These are phyloP conservation scores for Chiridota heheva DNA, from an alignment of 35 echinoderm and acorn worm species.

Conservation along the genomic window DNA sequence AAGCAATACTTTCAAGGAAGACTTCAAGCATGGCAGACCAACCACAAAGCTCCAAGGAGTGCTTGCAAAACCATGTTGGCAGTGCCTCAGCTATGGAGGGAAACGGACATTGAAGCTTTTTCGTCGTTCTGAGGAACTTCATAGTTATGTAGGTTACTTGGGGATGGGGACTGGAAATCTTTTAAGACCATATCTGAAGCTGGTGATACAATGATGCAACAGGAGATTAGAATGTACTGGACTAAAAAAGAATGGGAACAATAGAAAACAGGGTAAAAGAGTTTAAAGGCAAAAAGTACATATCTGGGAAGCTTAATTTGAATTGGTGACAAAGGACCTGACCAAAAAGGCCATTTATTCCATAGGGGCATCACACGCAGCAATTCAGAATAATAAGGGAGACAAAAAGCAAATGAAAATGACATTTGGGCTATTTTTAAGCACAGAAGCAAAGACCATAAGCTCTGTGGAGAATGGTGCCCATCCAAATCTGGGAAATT, in stretches of 20 bases:
- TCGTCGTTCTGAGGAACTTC: neutral
- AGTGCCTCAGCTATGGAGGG: constrained; percentile 1
- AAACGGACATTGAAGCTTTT: neutral
- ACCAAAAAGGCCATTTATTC: constrained; percentile 1
- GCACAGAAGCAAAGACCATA: constrained; percentile 10
- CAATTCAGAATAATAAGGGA: constrained; percentile 3
- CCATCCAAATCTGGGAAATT: neutral
- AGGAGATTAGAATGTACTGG: constrained; percentile 22
- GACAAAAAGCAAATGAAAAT: neutral
- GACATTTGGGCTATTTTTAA: too few relatives aligned
- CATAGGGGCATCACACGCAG: neutral
- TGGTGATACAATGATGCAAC: neutral
- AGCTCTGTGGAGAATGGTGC: neutral
- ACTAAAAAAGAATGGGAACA: neutral
- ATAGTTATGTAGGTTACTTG: constrained; percentile 28
- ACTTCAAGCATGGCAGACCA: neutral
- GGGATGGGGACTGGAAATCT: constrained; percentile 17
- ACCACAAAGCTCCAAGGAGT: neutral
- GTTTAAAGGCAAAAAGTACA: neutral
- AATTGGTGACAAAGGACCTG: neutral
- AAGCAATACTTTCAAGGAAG: neutral
- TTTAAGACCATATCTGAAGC: neutral
- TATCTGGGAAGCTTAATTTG: neutral
- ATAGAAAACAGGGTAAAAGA: neutral
- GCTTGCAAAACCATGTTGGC: neutral